These are phyloP conservation scores for Ypsolopha sequella DNA, from an alignment of 2,888 invertebrate species.

Conservation along the genomic window DNA sequence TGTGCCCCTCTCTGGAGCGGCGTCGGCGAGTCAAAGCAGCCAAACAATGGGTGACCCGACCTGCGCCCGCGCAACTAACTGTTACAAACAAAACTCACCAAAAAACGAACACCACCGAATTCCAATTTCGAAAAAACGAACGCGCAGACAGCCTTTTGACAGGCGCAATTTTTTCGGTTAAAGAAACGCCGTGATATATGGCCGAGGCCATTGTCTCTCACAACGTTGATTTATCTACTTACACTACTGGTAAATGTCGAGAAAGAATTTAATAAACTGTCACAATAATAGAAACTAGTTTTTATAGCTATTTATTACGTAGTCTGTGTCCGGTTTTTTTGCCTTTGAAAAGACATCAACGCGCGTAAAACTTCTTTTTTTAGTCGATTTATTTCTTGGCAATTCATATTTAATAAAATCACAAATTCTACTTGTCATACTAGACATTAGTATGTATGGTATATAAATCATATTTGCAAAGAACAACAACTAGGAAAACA, in stretches of 20 bases:
- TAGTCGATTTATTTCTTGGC: no score
- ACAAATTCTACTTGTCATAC: no score
- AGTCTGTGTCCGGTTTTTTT: no score
- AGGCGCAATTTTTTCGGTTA: conserved; percentile 32
- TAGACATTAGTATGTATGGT: no score
- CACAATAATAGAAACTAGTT: neutral
- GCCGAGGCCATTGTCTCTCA: conserved; percentile 16
- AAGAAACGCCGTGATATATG: conserved; percentile 34
- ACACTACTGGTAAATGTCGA: neutral
- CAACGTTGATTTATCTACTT: conserved; percentile 1
- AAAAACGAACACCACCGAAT: conserved; percentile 12
- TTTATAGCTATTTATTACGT: neutral
- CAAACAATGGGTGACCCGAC: conserved; percentile 19
- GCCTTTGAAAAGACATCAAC: no score
- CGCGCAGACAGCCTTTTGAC: conserved; percentile 21
- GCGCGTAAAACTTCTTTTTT: no score
- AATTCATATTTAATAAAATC: no score
- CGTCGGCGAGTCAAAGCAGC: conserved; percentile 3
- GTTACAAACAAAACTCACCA: conserved; percentile 10
- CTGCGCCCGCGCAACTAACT: conserved; percentile 12
- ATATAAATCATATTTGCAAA: no score
- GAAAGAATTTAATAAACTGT: neutral
- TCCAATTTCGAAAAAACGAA: conserved; percentile 20
- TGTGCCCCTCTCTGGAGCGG: neutral
- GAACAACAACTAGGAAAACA: no score